Conservation (phyloP, 1,140 invertebrate genomes). For the Eueides isabella region DNA sequence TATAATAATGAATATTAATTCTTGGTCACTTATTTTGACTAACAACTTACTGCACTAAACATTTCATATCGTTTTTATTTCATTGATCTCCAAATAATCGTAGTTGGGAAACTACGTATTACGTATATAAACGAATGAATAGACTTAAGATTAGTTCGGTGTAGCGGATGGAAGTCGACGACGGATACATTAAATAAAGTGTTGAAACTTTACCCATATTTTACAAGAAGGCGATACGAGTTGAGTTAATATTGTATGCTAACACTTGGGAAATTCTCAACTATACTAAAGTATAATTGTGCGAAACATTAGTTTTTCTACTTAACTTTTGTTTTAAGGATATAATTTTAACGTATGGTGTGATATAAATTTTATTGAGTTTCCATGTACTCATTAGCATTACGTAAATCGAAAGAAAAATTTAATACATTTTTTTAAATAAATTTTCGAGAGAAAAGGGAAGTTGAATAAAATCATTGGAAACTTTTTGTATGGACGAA, state of each 20-base stretch:
- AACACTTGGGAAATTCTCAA: slow-evolving; percentile 16
- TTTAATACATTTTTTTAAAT: not conserved
- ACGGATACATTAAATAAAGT: slow-evolving; percentile 28
- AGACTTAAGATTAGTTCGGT: slow-evolving; percentile 22
- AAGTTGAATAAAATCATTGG: not conserved
- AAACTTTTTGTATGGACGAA: not conserved
- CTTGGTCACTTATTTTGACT: too few species aligned
- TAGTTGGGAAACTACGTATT: slow-evolving; percentile 16
- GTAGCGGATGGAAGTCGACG: slow-evolving; percentile 16
- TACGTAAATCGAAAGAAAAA: not conserved
- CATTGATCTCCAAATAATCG: slow-evolving; percentile 10
- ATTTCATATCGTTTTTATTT: not conserved
- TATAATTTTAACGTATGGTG: not conserved
- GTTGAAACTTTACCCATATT: slow-evolving; percentile 27
- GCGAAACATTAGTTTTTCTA: not conserved
- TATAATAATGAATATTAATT: too few species aligned
- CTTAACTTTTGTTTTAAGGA: not conserved
- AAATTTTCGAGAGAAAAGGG: not conserved
- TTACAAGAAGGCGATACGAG: slow-evolving; percentile 22
- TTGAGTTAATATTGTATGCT: slow-evolving; percentile 11
- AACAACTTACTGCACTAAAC: too few species aligned
- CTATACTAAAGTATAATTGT: slow-evolving; percentile 11
- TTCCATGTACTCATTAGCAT: not conserved
- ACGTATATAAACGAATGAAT: slow-evolving; percentile 22
- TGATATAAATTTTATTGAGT: not conserved